Conservation (phyloP, 2,797 vertebrate genomes). For the Triplophysa yarkandensis region DNA sequence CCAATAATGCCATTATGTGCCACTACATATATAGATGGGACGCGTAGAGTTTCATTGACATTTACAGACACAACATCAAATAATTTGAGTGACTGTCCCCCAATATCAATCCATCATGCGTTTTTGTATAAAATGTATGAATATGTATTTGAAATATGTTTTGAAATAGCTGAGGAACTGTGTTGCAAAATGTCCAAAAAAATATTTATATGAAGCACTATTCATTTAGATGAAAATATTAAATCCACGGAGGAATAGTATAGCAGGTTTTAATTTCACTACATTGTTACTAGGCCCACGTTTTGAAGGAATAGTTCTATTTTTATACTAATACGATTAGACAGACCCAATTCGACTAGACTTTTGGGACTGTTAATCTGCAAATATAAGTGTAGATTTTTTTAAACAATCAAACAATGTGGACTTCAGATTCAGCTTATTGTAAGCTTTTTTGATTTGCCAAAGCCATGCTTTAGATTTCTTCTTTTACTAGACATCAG, state of each 20-base stretch:
- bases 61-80: constrained; percentile 65
- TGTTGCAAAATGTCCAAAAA: constrained; percentile 73
- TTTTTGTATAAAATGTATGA: constrained; percentile 73
- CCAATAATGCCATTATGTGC: constrained; percentile 99
- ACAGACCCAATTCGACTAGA: constrained; percentile 58
- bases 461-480: constrained; percentile 50
- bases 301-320: constrained; percentile 79
- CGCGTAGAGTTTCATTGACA: constrained; percentile 70
- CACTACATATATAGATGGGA: constrained; percentile 84
- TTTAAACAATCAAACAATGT: constrained; percentile 30
- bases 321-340: constrained; percentile 74
- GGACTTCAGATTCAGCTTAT: constrained; percentile 38
- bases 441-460: constrained; percentile 41
- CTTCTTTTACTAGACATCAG: constrained; percentile 44
- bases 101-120: constrained; percentile 70
- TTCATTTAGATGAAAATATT: constrained; percentile 56
- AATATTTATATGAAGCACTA: constrained; percentile 76
- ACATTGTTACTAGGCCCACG: constrained; percentile 69
- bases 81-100: constrained; percentile 70
- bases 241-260: constrained; percentile 64
- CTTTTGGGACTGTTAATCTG: constrained; percentile 64
- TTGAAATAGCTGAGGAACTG: constrained; percentile 75
- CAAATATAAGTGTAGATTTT: constrained; percentile 49
- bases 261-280: constrained; percentile 68
- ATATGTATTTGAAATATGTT: constrained; percentile 75